Conservation (phyloP, 2,888 invertebrate species). For the Escarpia spicata region DNA sequence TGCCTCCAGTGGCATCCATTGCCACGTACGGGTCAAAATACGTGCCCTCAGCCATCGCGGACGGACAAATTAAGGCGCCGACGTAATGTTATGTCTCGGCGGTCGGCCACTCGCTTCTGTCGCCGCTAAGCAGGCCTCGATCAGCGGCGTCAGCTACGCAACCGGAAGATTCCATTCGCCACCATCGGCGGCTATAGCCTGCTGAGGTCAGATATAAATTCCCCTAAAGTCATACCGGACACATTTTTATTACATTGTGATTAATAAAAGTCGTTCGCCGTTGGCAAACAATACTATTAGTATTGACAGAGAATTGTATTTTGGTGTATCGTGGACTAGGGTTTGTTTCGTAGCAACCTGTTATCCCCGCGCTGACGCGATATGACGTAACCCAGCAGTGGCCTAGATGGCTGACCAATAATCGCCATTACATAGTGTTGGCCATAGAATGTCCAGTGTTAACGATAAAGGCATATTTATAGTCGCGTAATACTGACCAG, state of each 20-base stretch:
- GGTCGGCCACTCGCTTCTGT: not conserved
- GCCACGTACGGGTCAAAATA: constrained; percentile 12
- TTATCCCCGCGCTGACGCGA: not conserved
- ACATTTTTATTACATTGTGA: not conserved
- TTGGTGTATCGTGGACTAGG: not conserved
- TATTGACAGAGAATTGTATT: not conserved
- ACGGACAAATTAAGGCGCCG: not conserved
- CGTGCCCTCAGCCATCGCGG: constrained; percentile 12
- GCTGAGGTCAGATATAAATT: not conserved
- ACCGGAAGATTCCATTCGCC: not conserved
- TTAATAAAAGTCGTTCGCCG: not conserved
- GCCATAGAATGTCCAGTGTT: not conserved
- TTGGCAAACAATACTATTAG: not conserved
- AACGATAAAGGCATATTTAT: constrained; percentile 16
- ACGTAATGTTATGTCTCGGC: not conserved
- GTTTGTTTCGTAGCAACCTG: not conserved
- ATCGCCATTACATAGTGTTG: constrained; percentile 13
- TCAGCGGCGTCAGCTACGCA: not conserved
- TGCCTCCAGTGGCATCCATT: not conserved
- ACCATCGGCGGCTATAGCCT: not conserved
- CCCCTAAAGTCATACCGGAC: not conserved
- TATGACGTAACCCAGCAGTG: not conserved
- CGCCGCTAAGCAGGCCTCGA: not conserved
- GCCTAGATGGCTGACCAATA: constrained; percentile 16
- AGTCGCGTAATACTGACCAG: not conserved